Conservation (phyloP, 2,888 invertebrate species). For the Magallana nippona region DNA sequence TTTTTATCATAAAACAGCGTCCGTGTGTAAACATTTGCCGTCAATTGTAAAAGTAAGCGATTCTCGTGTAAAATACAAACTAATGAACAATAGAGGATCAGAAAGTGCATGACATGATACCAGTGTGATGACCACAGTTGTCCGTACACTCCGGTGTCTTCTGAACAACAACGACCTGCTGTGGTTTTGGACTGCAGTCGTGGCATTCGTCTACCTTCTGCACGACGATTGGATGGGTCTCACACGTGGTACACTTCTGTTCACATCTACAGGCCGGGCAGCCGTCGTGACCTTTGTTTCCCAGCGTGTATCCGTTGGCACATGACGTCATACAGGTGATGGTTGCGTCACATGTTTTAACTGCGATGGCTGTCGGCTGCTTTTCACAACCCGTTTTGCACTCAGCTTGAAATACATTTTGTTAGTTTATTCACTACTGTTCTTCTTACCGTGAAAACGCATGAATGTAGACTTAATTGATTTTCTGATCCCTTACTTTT, state of each 20-base stretch:
- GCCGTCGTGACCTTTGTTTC: slow-evolving; percentile 54
- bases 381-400: slow-evolving; percentile 35
- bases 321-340: slow-evolving; percentile 60
- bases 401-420: slow-evolving; percentile 7
- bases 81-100: too few species aligned
- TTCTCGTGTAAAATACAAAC: too few species aligned
- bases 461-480: neutral
- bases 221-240: slow-evolving; percentile 22
- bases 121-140: slow-evolving; percentile 29
- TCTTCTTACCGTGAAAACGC: too few species aligned
- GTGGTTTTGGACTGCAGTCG: slow-evolving; percentile 53
- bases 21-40: too few species aligned
- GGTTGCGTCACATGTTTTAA: slow-evolving; percentile 48
- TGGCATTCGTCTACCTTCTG: slow-evolving; percentile 44
- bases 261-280: slow-evolving; percentile 57
- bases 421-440: too few species aligned
- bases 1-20: too few species aligned
- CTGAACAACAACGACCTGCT: slow-evolving; percentile 50
- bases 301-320: slow-evolving; percentile 58
- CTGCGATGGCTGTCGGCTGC: slow-evolving; percentile 41
- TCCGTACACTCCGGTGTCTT: slow-evolving; percentile 52
- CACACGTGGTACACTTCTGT: slow-evolving; percentile 31
- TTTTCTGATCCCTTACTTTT: neutral
- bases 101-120: neutral
- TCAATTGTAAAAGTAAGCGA: too few species aligned